Conservation (phyloP, 2,113 vertebrate species). For the Takifugu bimaculatus region DNA sequence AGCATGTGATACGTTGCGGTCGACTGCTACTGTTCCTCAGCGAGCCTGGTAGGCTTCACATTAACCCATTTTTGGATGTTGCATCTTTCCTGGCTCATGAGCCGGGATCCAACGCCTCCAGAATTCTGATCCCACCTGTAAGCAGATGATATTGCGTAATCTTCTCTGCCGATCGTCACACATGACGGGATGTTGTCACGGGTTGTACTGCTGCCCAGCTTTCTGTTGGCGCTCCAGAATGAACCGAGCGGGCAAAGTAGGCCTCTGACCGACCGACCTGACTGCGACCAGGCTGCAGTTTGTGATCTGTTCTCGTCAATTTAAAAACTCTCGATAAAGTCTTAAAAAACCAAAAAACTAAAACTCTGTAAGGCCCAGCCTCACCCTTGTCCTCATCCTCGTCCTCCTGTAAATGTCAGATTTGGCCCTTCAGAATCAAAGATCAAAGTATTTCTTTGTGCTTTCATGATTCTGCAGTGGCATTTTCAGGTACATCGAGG, state of each 20-base stretch:
- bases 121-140: background rate
- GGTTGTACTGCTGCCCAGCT: constrained; percentile 52
- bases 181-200: constrained; percentile 24
- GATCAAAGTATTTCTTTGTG: no score
- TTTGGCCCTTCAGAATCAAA: no score
- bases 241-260: constrained; percentile 63
- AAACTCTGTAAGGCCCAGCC: no score
- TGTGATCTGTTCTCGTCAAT: no score
- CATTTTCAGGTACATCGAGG: no score
- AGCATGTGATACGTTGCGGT: constrained; percentile 24
- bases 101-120: background rate
- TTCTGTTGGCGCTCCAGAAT: constrained; percentile 49
- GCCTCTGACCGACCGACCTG: constrained; percentile 67
- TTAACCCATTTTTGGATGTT: constrained; percentile 10
- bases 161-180: constrained; percentile 2
- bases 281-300: constrained; percentile 53
- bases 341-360: no score
- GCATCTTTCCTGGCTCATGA: constrained; percentile 12
- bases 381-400: no score
- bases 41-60: constrained; percentile 10
- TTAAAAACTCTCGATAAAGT: no score
- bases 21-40: constrained; percentile 1
- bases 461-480: no score
- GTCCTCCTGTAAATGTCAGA: no score
- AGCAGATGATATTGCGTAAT: background rate